Conservation (phyloP, 2,888 invertebrate species). For the Netelia virgata region DNA sequence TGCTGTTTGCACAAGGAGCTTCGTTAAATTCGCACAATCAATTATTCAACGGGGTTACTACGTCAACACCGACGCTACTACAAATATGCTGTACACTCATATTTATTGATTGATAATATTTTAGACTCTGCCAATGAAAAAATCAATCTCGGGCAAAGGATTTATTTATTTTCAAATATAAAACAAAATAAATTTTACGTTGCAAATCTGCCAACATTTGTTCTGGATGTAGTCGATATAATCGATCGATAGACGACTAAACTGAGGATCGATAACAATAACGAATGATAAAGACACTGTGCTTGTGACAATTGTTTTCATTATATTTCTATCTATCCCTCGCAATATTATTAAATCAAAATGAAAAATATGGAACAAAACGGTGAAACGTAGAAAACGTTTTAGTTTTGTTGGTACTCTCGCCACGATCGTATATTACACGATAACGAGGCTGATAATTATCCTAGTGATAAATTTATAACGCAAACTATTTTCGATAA, state of each 20-base stretch:
- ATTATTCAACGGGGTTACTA: slow-evolving; percentile 46
- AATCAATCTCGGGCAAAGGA: background rate
- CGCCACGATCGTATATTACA: too few relatives aligned
- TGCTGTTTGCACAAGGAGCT: slow-evolving; percentile 42
- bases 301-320: background rate
- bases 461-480: background rate
- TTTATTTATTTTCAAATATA: too few relatives aligned
- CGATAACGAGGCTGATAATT: background rate
- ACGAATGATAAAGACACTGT: background rate
- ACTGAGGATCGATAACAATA: background rate
- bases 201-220: too few relatives aligned
- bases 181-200: too few relatives aligned
- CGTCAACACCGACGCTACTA: background rate
- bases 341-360: background rate
- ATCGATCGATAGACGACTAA: too few relatives aligned
- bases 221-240: too few relatives aligned
- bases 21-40: slow-evolving; percentile 45
- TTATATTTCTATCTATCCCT: slow-evolving; percentile 11
- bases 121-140: background rate
- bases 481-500: background rate
- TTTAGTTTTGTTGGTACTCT: too few relatives aligned
- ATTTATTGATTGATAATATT: background rate
- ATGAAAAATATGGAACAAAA: too few relatives aligned
- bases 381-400: background rate
- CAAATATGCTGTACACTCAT: background rate